Evolutionary conservation across 92 coral and sea anemone species (phyloP).

Genomic region (Nematostella vectensis): DNA sequence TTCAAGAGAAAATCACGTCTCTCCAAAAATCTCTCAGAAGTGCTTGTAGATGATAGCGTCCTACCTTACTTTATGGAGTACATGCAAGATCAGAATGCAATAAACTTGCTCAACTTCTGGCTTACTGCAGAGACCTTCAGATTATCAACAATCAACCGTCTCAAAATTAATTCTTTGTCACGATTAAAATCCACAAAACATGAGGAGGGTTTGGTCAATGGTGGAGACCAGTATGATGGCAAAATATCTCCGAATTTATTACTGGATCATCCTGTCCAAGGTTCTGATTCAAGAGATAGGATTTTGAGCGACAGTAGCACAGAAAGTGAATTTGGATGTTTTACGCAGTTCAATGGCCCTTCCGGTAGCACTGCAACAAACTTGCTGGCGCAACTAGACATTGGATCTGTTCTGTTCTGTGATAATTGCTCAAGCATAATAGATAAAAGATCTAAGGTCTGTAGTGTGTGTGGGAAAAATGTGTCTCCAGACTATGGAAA

Average conservation of each 20-base stretch:
- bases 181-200: slow-evolving; percentile 45
- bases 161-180: slow-evolving; percentile 58
- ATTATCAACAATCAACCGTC: slow-evolving; percentile 79
- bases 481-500: not conserved
- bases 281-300: slow-evolving; percentile 7
- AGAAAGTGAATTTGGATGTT: slow-evolving; percentile 56
- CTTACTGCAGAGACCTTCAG: slow-evolving; percentile 87
- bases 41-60: slow-evolving; percentile 82
- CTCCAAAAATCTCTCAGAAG: slow-evolving; percentile 68
- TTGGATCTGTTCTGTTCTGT: slow-evolving; percentile 41
- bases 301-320: slow-evolving; percentile 27
- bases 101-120: slow-evolving; percentile 88
- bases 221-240: slow-evolving; percentile 3
- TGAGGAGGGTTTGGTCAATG: slow-evolving; percentile 17
- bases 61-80: slow-evolving; percentile 90
- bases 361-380: not conserved
- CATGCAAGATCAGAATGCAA: slow-evolving; percentile 82
- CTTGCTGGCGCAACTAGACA: slow-evolving; percentile 19
- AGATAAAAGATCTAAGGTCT: not conserved
- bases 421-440: slow-evolving; percentile 35
- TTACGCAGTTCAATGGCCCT: slow-evolving; percentile 24
- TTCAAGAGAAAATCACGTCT: slow-evolving; percentile 80
- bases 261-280: slow-evolving; percentile 4
- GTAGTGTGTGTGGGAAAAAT: slow-evolving; percentile 12
- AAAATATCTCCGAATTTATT: not conserved